Conservation (phyloP, 2,113 vertebrate genomes). For the Ornithorhynchus anatinus region DNA sequence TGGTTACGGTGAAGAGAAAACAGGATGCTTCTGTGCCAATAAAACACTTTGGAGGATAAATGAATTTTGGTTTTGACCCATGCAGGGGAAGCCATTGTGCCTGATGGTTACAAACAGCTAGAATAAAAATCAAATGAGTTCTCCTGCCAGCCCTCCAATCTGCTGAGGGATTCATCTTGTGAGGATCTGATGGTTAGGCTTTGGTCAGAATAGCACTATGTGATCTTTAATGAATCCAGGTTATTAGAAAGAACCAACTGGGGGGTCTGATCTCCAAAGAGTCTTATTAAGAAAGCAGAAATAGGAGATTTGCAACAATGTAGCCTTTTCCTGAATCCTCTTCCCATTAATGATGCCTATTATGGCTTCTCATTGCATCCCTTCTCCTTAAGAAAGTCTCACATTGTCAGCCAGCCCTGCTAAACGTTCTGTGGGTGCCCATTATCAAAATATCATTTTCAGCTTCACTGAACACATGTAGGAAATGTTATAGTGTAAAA, state of each 20-base stretch:
- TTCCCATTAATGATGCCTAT: slow-evolving; percentile 72
- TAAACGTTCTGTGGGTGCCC: slow-evolving; percentile 71
- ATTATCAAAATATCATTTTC: slow-evolving; percentile 82
- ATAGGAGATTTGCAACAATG: slow-evolving; percentile 62
- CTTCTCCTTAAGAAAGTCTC: slow-evolving; percentile 75
- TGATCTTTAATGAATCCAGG: too few species aligned
- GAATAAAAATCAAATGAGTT: background rate
- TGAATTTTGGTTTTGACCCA: too few species aligned
- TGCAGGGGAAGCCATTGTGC: too few species aligned
- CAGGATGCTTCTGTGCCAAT: too few species aligned
- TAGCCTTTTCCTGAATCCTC: slow-evolving; percentile 38
- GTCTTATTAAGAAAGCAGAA: slow-evolving; percentile 69
- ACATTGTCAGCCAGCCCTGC: slow-evolving; percentile 71
- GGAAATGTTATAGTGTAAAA: slow-evolving; percentile 70
- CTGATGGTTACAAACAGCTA: too few species aligned
- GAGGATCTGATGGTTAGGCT: too few species aligned
- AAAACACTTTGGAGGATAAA: too few species aligned
- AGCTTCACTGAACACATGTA: slow-evolving; percentile 75
- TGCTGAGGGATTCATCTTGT: background rate
- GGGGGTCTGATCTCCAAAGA: slow-evolving; percentile 56
- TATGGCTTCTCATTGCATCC: slow-evolving; percentile 74
- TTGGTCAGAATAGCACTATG: background rate
- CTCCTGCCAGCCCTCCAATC: background rate
- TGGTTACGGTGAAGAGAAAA: too few species aligned
- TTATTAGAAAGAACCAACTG: slow-evolving; percentile 48